Evolutionary conservation across 2,113 vertebrate species (phyloP).

Genomic region (Crotalus tigris): DNA sequence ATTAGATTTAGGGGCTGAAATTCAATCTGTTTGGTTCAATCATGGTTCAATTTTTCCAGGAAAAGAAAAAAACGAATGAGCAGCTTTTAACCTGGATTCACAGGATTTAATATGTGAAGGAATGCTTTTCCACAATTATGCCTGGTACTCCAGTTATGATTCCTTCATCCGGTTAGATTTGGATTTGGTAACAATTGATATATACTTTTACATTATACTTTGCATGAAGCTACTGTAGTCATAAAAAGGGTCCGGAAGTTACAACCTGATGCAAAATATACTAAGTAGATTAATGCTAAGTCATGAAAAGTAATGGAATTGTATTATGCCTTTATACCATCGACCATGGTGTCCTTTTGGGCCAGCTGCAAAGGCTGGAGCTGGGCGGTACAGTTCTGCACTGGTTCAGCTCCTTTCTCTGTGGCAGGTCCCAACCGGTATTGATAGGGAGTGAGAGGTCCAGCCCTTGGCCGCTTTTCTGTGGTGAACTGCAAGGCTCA

Average conservation of each 20-base stretch:
- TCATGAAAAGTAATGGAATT: not conserved
- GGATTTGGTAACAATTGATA: not conserved
- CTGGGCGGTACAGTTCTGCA: not conserved
- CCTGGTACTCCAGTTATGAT: not conserved
- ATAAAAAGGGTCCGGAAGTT: not conserved
- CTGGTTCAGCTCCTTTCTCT: not conserved
- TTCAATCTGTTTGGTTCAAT: not conserved
- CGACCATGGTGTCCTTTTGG: not conserved
- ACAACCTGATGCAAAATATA: not conserved
- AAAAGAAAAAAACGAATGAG: not conserved
- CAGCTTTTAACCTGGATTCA: not conserved
- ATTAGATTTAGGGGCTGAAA: not conserved
- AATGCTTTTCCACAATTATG: not conserved
- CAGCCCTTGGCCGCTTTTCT: not conserved
- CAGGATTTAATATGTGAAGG: not conserved
- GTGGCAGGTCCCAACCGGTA: not conserved
- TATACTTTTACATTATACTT: not conserved
- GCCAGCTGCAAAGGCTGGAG: not conserved
- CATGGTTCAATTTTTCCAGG: not conserved
- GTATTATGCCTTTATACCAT: not conserved
- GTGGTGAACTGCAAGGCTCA: not conserved
- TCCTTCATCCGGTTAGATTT: not conserved
- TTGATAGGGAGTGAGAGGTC: not conserved
- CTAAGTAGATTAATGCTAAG: not conserved
- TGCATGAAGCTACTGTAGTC: not conserved